Evolutionary conservation across 2,888 invertebrate species (phyloP), one percentile per base, ranked within the genome.

Genomic region (Therioaphis trifolii): DNA sequence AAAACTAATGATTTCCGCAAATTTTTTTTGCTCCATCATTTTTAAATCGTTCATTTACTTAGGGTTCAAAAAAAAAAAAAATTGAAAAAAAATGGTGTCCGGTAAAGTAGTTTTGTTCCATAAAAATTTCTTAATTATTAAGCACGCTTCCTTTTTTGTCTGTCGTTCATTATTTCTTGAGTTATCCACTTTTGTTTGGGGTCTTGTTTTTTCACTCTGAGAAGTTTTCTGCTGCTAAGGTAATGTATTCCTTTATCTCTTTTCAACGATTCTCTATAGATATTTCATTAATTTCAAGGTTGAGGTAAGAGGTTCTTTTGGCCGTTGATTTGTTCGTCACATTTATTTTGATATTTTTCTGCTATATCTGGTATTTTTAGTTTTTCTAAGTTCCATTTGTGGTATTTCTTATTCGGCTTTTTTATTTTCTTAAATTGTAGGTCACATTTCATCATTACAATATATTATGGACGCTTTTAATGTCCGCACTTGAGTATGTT

Each of bases 301-400:
- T 35, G n/a, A 35, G n/a, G n/a, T n/a, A n/a, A n/a, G n/a, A n/a
- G 63, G 35, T 29, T 35, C 18, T 5, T 63, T 63, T 63, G 63
- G 9, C 5, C 29, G 29, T 63, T 63, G 15, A 63, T 63, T 63
- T 29, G 15, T 63, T 63, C 29, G 15, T 63, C 61, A 29, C 18
- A 63, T 29, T 63, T 18, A 35, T 63, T 63, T 35, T 18, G 29
- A 35, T 63, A 63, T 63, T 63, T 63, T 29, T 63, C 29, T 63
- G 63, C 29, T 63, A 35, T 18, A 29, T 63, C 35, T 63, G 63
- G 29, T 63, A 0, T 18, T 29, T 63, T 63, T 46, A 46, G 15
- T 46, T 11, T 46, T 46, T 46, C 15, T 46, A 46, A 46, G 46
- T 46, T 46, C 46, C 63, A 63, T 63, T 63, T 35, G 18, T 63